These are phyloP conservation scores for Neoitamus cyanurus DNA, from an alignment of 2,888 invertebrate species.

Conservation along the genomic window DNA sequence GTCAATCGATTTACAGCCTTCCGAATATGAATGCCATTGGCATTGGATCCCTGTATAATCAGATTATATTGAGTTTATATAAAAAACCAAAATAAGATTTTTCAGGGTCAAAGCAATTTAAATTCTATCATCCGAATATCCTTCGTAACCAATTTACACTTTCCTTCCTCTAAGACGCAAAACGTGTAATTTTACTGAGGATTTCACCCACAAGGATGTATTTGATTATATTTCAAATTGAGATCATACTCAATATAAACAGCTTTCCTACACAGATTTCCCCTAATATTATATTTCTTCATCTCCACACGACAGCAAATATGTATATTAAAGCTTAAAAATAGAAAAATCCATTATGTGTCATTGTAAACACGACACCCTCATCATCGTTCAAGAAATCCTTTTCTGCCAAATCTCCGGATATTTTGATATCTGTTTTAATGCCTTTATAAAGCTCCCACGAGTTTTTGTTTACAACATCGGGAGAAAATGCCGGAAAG, in stretches of 20 bases:
- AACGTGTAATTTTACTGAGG: not conserved
- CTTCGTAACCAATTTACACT: not conserved
- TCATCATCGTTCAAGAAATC: not conserved
- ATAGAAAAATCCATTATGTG: not conserved
- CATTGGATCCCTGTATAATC: not conserved
- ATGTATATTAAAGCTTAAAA: not conserved
- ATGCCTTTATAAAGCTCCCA: not conserved
- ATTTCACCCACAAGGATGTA: not conserved
- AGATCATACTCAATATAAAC: not conserved
- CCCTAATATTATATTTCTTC: not conserved
- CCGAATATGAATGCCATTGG: not conserved
- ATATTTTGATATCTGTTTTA: not conserved
- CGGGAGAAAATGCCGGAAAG: not conserved
- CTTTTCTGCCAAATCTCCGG: not conserved
- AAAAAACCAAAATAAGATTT: not conserved
- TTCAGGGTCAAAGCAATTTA: not conserved
- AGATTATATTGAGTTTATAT: not conserved
- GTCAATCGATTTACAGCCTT: not conserved
- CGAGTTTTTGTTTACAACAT: not conserved
- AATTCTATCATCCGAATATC: not conserved
- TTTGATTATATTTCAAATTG: not conserved
- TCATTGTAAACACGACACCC: not conserved
- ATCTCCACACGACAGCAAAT: not conserved
- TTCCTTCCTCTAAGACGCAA: not conserved
- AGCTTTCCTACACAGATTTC: not conserved